Percentiles rank a stretch among this genome's conserved stretches.
These are phyloP conservation scores for Paramisgurnus dabryanus DNA, from an alignment of 2,113 vertebrate genomes.

Conservation along the genomic window DNA sequence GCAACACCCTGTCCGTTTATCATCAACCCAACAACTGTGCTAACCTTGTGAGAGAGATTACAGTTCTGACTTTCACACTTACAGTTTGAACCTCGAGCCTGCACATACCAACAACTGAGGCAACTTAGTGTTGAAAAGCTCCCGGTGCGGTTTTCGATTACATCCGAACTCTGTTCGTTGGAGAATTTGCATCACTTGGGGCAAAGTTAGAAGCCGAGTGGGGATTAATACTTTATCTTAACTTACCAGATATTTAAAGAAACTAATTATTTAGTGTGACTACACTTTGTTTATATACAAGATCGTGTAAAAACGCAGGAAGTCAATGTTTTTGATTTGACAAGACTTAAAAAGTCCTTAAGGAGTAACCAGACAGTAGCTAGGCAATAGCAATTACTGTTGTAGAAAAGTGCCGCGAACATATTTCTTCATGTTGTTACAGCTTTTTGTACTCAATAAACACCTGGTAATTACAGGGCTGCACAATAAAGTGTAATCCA, in stretches of 20 bases:
- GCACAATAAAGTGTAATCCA: conserved; percentile 5
- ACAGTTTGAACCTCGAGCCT: conserved; percentile 56
- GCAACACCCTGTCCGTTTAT: conserved; percentile 56
- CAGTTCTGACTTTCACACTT: conserved; percentile 63
- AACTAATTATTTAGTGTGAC: neutral
- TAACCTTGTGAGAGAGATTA: conserved; percentile 64
- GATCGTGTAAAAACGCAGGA: neutral
- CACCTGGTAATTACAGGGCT: conserved; percentile 26
- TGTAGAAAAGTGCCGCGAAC: neutral
- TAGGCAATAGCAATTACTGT: conserved; percentile 16
- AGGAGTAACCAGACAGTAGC: conserved; percentile 9
- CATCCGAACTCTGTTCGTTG: conserved; percentile 1
- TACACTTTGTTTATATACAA: neutral
- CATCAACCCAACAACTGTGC: conserved; percentile 57
- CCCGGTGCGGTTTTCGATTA: conserved; percentile 50
- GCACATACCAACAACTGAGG: conserved; percentile 45
- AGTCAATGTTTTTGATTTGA: neutral
- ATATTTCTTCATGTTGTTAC: conserved; percentile 34
- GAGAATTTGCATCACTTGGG: conserved; percentile 11
- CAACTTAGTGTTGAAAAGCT: conserved; percentile 61
- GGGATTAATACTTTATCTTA: neutral
- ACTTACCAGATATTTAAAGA: neutral
- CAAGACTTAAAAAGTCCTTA: neutral
- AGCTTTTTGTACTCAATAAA: conserved; percentile 23
- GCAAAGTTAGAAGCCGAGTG: neutral